These are phyloP conservation scores for Apamea crenata DNA, from an alignment of 2,888 invertebrate species.

Conservation along the genomic window DNA sequence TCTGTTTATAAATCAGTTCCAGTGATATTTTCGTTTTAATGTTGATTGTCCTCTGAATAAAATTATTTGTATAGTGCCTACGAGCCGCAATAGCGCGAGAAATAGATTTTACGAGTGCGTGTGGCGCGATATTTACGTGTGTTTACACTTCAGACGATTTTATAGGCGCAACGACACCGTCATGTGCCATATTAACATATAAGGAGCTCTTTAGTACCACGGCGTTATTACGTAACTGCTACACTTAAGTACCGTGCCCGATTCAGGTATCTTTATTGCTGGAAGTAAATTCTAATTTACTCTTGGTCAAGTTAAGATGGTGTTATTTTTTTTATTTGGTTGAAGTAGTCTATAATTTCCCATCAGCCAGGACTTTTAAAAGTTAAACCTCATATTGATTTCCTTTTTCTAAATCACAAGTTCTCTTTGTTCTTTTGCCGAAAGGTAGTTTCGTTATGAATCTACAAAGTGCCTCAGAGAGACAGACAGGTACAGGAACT, in stretches of 20 bases:
- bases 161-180: conserved; percentile 90
- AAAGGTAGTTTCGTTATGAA: background rate
- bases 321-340: background rate
- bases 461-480: background rate
- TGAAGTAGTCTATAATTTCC: background rate
- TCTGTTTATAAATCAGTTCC: conserved; percentile 56
- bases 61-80: conserved; percentile 78
- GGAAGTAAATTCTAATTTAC: conserved; percentile 54
- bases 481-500: background rate
- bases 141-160: conserved; percentile 89
- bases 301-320: conserved; percentile 38
- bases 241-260: conserved; percentile 50
- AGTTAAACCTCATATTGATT: background rate
- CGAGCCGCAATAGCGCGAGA: conserved; percentile 83
- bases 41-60: conserved; percentile 78
- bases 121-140: conserved; percentile 88
- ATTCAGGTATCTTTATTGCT: conserved; percentile 60
- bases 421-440: background rate
- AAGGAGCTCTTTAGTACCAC: conserved; percentile 77
- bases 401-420: background rate
- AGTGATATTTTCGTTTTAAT: conserved; percentile 69
- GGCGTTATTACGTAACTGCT: conserved; percentile 66
- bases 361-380: background rate
- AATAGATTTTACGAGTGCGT: conserved; percentile 90
- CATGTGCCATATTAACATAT: conserved; percentile 81